Conservation (phyloP, 2,113 vertebrate genomes). For the Limnothrissa miodon region DNA sequence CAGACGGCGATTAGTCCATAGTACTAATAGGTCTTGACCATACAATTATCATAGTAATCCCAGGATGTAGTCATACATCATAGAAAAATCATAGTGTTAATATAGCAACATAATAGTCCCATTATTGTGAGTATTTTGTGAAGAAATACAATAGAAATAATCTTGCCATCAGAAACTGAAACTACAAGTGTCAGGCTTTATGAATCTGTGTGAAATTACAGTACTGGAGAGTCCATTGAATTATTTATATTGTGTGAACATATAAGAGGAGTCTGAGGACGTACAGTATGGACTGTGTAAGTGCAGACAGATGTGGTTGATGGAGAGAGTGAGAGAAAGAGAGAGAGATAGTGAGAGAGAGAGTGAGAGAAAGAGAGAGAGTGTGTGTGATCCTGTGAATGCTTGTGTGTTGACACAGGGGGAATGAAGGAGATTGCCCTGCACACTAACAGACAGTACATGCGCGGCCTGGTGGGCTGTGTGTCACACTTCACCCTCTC, state of each 20-base stretch:
- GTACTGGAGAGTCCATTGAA: not conserved
- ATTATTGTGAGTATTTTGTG: no score
- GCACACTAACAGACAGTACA: slow-evolving; percentile 87
- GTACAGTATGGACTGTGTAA: no score
- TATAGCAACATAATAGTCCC: no score
- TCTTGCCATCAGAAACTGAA: no score
- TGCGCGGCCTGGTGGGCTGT: slow-evolving; percentile 88
- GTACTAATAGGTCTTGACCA: no score
- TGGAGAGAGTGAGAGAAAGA: not conserved
- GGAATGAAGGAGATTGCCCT: slow-evolving; percentile 95
- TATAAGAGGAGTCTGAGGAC: not conserved
- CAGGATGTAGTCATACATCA: no score
- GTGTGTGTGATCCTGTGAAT: not conserved
- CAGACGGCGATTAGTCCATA: no score
- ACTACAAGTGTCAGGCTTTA: not conserved
- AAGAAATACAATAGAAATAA: no score
- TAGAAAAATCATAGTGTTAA: no score
- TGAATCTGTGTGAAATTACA: not conserved
- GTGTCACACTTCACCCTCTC: slow-evolving; percentile 94
- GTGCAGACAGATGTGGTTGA: not conserved
- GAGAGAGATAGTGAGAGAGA: not conserved
- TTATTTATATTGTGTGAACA: not conserved
- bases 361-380: not conserved
- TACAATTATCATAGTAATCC: no score
- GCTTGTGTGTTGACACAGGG: slow-evolving; percentile 67